Percentiles rank a stretch among this genome's conserved stretches.
phyloP scores from a whole-genome alignment of 2,888 invertebrate species.

The Drosophila mayaguana region DNA sequence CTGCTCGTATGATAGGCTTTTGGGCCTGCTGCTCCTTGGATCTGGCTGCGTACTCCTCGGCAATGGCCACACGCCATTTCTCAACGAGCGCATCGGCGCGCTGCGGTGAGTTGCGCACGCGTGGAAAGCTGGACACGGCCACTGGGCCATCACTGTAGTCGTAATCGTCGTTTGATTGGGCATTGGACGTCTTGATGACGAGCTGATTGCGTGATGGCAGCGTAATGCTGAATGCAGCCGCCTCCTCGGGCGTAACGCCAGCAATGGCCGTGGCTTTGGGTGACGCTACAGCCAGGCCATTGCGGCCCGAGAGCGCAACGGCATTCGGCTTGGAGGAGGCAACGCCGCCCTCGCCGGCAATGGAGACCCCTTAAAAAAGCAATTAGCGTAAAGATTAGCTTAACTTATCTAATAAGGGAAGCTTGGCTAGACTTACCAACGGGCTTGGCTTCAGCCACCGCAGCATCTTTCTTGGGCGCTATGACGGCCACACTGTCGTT shows the following conservation, averaged over 20 bases:
- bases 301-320: conserved; percentile 89
- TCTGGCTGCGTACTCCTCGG: conserved; percentile 73
- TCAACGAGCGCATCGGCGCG: conserved; percentile 57
- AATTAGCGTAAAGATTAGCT: background rate
- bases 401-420: background rate
- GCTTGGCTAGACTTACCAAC: conserved; percentile 86
- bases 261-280: conserved; percentile 92
- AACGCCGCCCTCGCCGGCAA: conserved; percentile 89
- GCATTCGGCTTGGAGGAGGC: conserved; percentile 90
- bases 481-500: conserved; percentile 85
- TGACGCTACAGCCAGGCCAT: conserved; percentile 89
- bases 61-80: conserved; percentile 78
- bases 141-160: conserved; percentile 61
- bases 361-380: conserved; percentile 87
- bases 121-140: conserved; percentile 53
- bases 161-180: conserved; percentile 70
- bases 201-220: conserved; percentile 82
- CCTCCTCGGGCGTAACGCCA: conserved; percentile 86
- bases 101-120: conserved; percentile 57
- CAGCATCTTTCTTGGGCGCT: conserved; percentile 87
- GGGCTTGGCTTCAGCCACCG: conserved; percentile 91
- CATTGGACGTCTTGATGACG: conserved; percentile 74
- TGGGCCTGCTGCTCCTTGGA: conserved; percentile 23
- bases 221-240: conserved; percentile 82
- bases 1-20: conserved; percentile 52